Conservation (phyloP, 2,888 invertebrate species). For the Digitonthophagus gazella region DNA sequence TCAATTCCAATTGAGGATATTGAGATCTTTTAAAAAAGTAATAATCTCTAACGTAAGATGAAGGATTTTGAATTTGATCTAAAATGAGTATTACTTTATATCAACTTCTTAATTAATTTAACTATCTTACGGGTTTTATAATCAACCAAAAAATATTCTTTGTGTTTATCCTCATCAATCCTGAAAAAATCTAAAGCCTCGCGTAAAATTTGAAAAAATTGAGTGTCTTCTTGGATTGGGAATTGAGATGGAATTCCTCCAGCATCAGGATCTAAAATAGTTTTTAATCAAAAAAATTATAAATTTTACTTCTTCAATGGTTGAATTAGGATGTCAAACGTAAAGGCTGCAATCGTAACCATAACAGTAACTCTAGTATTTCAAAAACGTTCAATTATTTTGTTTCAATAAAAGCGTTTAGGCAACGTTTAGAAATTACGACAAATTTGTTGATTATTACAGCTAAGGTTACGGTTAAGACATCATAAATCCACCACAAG, state of each 20-base stretch:
- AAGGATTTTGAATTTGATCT: constrained; percentile 96
- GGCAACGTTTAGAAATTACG: too few relatives aligned
- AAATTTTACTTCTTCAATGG: not conserved
- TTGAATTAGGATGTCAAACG: too few relatives aligned
- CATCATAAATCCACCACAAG: not conserved
- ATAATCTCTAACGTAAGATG: constrained; percentile 92
- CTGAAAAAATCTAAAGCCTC: constrained; percentile 97
- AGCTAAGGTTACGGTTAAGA: too few relatives aligned
- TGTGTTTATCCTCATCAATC: constrained; percentile 85
- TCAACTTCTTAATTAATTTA: not conserved
- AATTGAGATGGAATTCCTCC: constrained; percentile 98
- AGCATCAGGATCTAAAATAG: constrained; percentile 69
- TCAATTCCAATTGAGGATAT: constrained; percentile 93
- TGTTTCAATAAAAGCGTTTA: too few relatives aligned
- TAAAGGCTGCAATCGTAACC: too few relatives aligned
- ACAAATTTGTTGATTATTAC: too few relatives aligned
- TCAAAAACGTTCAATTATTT: too few relatives aligned
- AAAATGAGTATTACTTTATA: constrained; percentile 35
- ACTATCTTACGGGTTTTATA: constrained; percentile 88
- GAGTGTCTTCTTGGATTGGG: constrained; percentile 97
- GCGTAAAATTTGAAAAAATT: constrained; percentile 90
- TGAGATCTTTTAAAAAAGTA: constrained; percentile 78
- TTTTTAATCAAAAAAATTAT: not conserved
- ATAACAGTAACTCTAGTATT: too few relatives aligned
- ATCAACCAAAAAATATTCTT: constrained; percentile 94